Conservation (phyloP, 2,113 vertebrate species). For the Microtus ochrogaster region DNA sequence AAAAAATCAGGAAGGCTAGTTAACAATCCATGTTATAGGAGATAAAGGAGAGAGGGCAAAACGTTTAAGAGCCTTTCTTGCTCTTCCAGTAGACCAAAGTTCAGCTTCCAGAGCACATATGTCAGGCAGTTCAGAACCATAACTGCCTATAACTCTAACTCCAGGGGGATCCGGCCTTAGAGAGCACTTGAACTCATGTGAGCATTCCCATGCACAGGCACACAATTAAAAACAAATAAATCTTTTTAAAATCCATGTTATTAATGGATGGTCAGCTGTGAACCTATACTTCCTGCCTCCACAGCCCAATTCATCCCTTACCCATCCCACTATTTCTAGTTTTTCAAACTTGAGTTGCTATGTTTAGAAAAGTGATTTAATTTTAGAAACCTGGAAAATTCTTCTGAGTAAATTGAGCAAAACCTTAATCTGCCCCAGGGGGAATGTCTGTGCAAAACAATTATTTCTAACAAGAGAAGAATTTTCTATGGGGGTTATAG, state of each 20-base stretch:
- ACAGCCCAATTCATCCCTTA: slow-evolving; percentile 26
- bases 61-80: background rate
- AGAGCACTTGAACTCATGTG: background rate
- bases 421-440: slow-evolving; percentile 81
- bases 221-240: background rate
- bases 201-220: background rate
- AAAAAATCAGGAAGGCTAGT: background rate
- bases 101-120: background rate
- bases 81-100: background rate
- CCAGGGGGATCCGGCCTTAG: background rate
- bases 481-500: slow-evolving; percentile 66
- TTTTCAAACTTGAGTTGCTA: slow-evolving; percentile 75
- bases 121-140: background rate
- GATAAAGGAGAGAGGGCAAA: background rate
- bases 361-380: slow-evolving; percentile 81
- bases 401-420: slow-evolving; percentile 82
- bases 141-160: background rate
- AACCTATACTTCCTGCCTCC: slow-evolving; percentile 33
- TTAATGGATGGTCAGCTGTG: slow-evolving; percentile 18
- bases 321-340: slow-evolving; percentile 53
- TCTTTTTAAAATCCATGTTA: background rate
- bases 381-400: slow-evolving; percentile 83
- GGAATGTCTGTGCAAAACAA: slow-evolving; percentile 80
- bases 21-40: slow-evolving; percentile 23
- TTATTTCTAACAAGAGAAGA: slow-evolving; percentile 77